phyloP scores from a whole-genome alignment of 2,888 invertebrate genomes.

The Panzeria rudis region DNA sequence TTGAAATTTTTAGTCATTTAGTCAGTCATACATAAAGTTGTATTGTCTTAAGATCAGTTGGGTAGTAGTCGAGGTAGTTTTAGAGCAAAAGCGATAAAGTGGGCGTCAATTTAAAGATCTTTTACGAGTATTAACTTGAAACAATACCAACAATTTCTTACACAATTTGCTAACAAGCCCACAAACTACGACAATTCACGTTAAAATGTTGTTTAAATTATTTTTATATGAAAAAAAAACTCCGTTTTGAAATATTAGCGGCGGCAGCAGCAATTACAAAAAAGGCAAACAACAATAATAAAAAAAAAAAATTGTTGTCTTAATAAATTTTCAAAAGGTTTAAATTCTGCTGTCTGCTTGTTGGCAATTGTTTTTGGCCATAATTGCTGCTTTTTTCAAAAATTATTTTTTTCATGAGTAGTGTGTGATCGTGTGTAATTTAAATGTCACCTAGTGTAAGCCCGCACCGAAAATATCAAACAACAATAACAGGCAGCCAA shows the following conservation, averaged over 20 bases:
- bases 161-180: constrained; percentile 72
- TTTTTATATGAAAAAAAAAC: constrained; percentile 17
- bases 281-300: constrained; percentile 26
- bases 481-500: constrained; percentile 47
- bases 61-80: constrained; percentile 8
- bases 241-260: constrained; percentile 25
- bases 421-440: constrained; percentile 67
- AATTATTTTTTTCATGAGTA: constrained; percentile 32
- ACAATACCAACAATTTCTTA: constrained; percentile 52
- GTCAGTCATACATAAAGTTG: constrained; percentile 38
- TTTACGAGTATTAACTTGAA: constrained; percentile 46
- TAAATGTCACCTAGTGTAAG: constrained; percentile 63
- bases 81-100: constrained; percentile 33
- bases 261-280: constrained; percentile 25
- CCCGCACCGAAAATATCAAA: constrained; percentile 16
- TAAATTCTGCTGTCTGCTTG: constrained; percentile 31
- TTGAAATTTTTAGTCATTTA: constrained; percentile 41
- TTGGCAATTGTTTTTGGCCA: constrained; percentile 53
- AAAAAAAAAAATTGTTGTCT: constrained; percentile 61
- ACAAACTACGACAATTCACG: constrained; percentile 58
- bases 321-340: constrained; percentile 61
- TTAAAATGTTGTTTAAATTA: constrained; percentile 60
- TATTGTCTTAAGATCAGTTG: constrained; percentile 46
- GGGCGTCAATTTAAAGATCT: constrained; percentile 67
- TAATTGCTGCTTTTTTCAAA: constrained; percentile 61